A percentile compares a stretch with the other conserved stretches of the same genome.
Evolutionary conservation across 2,797 vertebrate species (phyloP).

Genomic region (Spizella passerina): DNA sequence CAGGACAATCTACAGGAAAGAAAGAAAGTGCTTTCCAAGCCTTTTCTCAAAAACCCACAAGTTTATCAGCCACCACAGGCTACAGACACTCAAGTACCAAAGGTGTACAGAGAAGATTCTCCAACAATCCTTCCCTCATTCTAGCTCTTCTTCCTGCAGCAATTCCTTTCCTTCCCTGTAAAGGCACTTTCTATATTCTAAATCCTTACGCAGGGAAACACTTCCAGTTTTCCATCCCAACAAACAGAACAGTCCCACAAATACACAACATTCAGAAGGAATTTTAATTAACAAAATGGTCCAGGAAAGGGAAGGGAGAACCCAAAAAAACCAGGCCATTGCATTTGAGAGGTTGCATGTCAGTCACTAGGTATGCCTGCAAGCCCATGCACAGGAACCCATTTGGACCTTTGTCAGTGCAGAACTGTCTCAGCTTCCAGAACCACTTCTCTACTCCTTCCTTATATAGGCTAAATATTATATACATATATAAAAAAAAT

Average conservation of each 20-base stretch:
- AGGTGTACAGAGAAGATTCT: neutral
- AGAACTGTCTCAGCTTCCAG: slow-evolving; percentile 41
- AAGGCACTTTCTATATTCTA: slow-evolving; percentile 56
- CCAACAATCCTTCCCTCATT: neutral
- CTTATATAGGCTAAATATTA: slow-evolving; percentile 19
- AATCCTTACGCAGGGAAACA: slow-evolving; percentile 6
- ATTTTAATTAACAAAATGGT: slow-evolving; percentile 81
- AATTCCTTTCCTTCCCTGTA: neutral
- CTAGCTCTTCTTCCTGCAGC: neutral
- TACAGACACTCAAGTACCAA: neutral
- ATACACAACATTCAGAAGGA: slow-evolving; percentile 75
- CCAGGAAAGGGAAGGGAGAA: slow-evolving; percentile 56
- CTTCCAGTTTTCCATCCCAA: neutral
- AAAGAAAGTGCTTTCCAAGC: slow-evolving; percentile 12
- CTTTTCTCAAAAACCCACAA: neutral
- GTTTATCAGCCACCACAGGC: neutral
- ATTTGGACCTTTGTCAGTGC: slow-evolving; percentile 51
- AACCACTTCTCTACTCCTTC: slow-evolving; percentile 15
- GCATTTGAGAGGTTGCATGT: slow-evolving; percentile 36
- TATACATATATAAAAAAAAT: slow-evolving; percentile 40
- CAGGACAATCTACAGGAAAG: neutral
- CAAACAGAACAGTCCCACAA: slow-evolving; percentile 70
- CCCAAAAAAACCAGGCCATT: neutral
- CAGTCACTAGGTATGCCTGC: slow-evolving; percentile 48
- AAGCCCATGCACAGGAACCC: slow-evolving; percentile 54